Base-by-base conservation (phyloP, 2,797 vertebrate species). In the Enteromius radiatus region DNA sequence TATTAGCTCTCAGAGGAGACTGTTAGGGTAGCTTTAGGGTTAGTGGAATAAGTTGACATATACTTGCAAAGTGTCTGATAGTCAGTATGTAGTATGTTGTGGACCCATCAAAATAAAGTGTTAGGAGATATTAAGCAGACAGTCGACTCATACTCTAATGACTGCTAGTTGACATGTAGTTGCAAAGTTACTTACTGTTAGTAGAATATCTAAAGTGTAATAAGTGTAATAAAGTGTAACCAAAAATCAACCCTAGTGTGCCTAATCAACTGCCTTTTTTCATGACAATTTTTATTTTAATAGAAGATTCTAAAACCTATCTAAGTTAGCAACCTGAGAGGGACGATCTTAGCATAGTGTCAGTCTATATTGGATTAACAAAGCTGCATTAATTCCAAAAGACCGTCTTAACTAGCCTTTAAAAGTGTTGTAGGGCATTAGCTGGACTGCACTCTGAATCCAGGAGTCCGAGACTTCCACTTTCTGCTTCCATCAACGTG, bases 401-500 rank as follows among this genome's bases (percentile, higher is more conserved):
- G 11, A 19, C 5, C 6, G n/a, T n/a, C 21, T n/a, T 73, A 52
- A 7, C 59, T 61, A 12, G 17, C 75, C 9, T 45, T 77, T 28
- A 36, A 64, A 49, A 10, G 6, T 8, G 8, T 56, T 26, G 41
- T 38, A 38, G 61, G 8, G 3, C 63, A 67, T 52, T 8, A 14
- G 15, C 61, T 64, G 38, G 5, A 31, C 23, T 56, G 31, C n/a
- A 6, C 36, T 33, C 36, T 15, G 26, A 59, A 61, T 41, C 23
- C 23, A 45, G 45, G 61, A 76, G 49, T 52, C 15, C 0, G 4
- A 31, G 63, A 68, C 45, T 75, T 23, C 23, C 38, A 43, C 81
- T 54, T 68, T 82, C 73, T 67, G 31, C 11, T 41, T 47, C 41
- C 26, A 63, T 70, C 26, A 83, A 77, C 70, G 73, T 77, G 64